Evolutionary conservation across 2,888 invertebrate genomes (phyloP).

Genomic region (Gari tellinella): DNA sequence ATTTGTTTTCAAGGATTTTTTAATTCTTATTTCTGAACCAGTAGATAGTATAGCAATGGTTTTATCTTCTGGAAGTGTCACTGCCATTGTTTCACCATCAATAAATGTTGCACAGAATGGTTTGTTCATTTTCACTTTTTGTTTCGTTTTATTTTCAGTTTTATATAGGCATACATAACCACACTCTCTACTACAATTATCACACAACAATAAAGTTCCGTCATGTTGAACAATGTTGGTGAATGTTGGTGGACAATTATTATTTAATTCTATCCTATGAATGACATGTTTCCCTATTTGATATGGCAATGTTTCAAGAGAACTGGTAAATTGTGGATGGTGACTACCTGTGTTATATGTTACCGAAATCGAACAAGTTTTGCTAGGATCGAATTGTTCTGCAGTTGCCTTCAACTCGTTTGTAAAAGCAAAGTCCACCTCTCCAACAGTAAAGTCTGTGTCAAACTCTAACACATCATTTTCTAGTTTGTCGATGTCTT

Average conservation of each 20-base stretch:
- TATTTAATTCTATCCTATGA: not conserved
- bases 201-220: not conserved
- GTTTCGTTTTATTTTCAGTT: not conserved
- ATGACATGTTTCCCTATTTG: not conserved
- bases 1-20: not conserved
- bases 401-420: too few relatives aligned
- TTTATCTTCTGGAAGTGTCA: conserved; percentile 6
- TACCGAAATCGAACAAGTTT: too few relatives aligned
- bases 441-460: too few relatives aligned
- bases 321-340: too few relatives aligned
- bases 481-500: too few relatives aligned
- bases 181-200: conserved; percentile 2
- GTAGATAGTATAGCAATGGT: not conserved
- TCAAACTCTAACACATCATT: too few relatives aligned
- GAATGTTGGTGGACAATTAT: conserved; percentile 7
- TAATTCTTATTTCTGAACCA: not conserved
- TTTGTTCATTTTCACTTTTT: conserved; percentile 8
- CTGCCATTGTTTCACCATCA: not conserved
- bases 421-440: too few relatives aligned
- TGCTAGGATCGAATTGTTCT: too few relatives aligned
- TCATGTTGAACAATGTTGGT: not conserved
- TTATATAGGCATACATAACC: conserved; percentile 1
- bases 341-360: too few relatives aligned
- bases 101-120: conserved; percentile 1
- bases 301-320: too few relatives aligned